Conservation (phyloP, 92 coral and sea anemone genomes). For the Diadumene lineata region DNA sequence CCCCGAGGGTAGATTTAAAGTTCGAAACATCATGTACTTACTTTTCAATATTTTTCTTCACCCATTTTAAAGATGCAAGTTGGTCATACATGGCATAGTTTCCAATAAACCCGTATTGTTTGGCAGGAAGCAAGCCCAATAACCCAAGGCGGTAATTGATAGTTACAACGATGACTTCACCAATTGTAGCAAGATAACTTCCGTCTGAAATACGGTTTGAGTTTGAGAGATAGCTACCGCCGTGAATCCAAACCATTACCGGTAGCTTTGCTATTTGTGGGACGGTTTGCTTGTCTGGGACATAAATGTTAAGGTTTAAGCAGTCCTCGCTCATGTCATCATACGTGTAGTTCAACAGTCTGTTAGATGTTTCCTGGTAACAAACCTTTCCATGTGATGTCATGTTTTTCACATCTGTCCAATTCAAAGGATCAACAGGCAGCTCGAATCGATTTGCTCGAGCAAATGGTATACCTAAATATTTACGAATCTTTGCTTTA, state of each 20-base stretch:
- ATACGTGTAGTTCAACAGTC: not conserved
- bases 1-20: too few species aligned
- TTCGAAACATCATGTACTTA: not conserved
- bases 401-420: not conserved
- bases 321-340: slow-evolving; percentile 23
- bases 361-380: not conserved
- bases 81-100: slow-evolving; percentile 42
- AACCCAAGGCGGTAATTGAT: slow-evolving; percentile 36
- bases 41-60: slow-evolving; percentile 24
- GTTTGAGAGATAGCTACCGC: slow-evolving; percentile 6
- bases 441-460: slow-evolving; percentile 19
- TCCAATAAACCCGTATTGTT: slow-evolving; percentile 12
- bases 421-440: slow-evolving; percentile 16
- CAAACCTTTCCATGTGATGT: slow-evolving; percentile 16
- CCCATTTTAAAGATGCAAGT: slow-evolving; percentile 36
- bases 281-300: slow-evolving; percentile 5
- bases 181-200: slow-evolving; percentile 22
- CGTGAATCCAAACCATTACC: slow-evolving; percentile 46
- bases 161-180: slow-evolving; percentile 36
- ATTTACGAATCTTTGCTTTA: not conserved
- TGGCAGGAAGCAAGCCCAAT: slow-evolving; percentile 24
- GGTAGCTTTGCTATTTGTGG: slow-evolving; percentile 7
- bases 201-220: slow-evolving; percentile 27
- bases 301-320: slow-evolving; percentile 26
- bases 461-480: slow-evolving; percentile 24